Evolutionary conservation across 2,113 vertebrate genomes (phyloP).

Genomic region (Brachionichthys hirsutus): DNA sequence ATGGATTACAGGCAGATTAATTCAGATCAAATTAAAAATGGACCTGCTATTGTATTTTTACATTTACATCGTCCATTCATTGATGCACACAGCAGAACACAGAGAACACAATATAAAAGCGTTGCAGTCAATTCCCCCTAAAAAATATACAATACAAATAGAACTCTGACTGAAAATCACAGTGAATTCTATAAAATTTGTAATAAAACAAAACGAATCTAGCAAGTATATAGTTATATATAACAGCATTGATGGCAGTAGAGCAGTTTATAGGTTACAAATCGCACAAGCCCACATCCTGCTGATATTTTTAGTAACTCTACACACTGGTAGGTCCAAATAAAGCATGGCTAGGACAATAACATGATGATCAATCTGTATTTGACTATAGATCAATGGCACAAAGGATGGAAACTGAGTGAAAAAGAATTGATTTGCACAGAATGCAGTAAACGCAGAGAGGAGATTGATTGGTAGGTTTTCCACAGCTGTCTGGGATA

Average conservation of each 20-base stretch:
- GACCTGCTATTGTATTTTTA: conserved; percentile 1
- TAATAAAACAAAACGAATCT: conserved; percentile 25
- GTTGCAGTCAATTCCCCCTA: conserved; percentile 39
- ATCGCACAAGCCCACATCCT: conserved; percentile 29
- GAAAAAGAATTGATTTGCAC: conserved; percentile 27
- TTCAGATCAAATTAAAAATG: conserved; percentile 12
- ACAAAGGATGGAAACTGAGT: conserved; percentile 7
- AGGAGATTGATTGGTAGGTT: conserved; percentile 30
- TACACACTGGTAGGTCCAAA: conserved; percentile 16
- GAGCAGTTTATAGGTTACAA: conserved; percentile 24
- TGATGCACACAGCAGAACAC: conserved; percentile 9
- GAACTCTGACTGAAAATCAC: conserved; percentile 39
- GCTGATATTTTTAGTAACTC: conserved; percentile 1
- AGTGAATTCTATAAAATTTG: conserved; percentile 33
- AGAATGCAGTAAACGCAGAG: conserved; percentile 37
- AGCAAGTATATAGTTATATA: conserved; percentile 5
- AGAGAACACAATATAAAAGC: conserved; percentile 54
- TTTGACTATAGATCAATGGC: conserved; percentile 30
- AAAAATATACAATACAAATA: conserved; percentile 49
- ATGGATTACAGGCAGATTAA: neutral
- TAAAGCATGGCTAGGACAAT: conserved; percentile 26
- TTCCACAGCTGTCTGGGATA: conserved; percentile 12
- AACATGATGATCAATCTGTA: conserved; percentile 27
- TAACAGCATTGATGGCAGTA: conserved; percentile 19
- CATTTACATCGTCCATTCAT: neutral